Base-by-base conservation (phyloP, 2,888 invertebrate genomes). In the Daptonema setosum region DNA sequence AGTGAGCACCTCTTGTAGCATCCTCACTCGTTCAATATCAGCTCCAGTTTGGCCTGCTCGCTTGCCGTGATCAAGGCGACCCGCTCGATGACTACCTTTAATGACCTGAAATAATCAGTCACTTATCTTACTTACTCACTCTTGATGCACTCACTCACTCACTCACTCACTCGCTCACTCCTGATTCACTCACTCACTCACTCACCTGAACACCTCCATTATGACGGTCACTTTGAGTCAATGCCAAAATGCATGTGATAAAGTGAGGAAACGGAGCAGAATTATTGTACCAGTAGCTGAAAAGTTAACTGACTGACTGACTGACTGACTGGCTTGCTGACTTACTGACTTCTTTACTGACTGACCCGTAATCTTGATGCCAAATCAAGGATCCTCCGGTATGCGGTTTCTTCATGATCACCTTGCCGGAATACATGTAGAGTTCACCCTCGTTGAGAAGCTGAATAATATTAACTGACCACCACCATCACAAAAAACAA, bases 271-370 rank as follows among this genome's bases (percentile, higher is more conserved):
- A 52, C 26, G 24, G 14, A 14, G n/a, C 14, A 14, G 26, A 28
- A 28, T 52, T 52, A 24, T 52, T 52, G 52, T 52, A 52, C 52
- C 52, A 52, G 28, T 52, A 52, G n/a, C n/a, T n/a, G n/a, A n/a
- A n/a, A n/a, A n/a, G n/a, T n/a, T n/a, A n/a, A n/a, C n/a, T n/a
- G n/a, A n/a, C n/a, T n/a, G n/a, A n/a, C n/a, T n/a, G n/a, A n/a
- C n/a, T n/a, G n/a, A n/a, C n/a, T n/a, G n/a, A n/a, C n/a, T n/a
- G n/a, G n/a, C n/a, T n/a, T n/a, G n/a, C n/a, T n/a, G n/a, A n/a
- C n/a, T n/a, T n/a, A n/a, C n/a, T n/a, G n/a, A n/a, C n/a, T n/a
- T n/a, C n/a, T n/a, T n/a, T n/a, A n/a, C n/a, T n/a, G n/a, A n/a
- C n/a, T n/a, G n/a, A n/a, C 11, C 52, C 24, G 28, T 17, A 52